Conservation (phyloP, 2,113 vertebrate species). For the Ailuropoda melanoleuca region DNA sequence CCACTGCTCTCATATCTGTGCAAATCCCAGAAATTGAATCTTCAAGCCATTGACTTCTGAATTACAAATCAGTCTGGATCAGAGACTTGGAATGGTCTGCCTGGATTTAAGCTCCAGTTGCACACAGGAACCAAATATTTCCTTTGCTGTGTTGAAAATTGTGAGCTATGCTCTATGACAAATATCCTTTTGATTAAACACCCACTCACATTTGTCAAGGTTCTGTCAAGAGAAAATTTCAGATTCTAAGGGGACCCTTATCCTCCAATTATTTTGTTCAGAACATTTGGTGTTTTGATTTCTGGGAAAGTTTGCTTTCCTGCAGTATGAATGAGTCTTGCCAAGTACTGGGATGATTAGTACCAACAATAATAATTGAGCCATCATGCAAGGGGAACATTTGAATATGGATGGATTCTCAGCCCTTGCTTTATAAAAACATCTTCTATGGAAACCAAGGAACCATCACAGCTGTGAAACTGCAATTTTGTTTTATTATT, state of each 20-base stretch:
- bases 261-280: conserved; percentile 61
- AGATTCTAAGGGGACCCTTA: conserved; percentile 56
- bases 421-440: conserved; percentile 37
- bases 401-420: conserved; percentile 57
- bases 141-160: conserved; percentile 52
- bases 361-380: conserved; percentile 67
- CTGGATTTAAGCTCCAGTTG: conserved; percentile 53
- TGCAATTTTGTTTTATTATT: conserved; percentile 50
- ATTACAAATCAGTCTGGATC: conserved; percentile 60
- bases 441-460: conserved; percentile 25
- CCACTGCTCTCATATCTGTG: background rate
- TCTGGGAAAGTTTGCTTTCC: conserved; percentile 68
- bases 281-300: conserved; percentile 70
- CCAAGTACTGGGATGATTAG: conserved; percentile 73
- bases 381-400: conserved; percentile 22
- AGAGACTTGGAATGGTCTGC: conserved; percentile 35
- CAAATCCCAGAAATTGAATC: conserved; percentile 46
- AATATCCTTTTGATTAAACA: conserved; percentile 77
- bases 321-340: conserved; percentile 58
- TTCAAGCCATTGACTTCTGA: conserved; percentile 55
- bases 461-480: conserved; percentile 50
- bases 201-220: conserved; percentile 79
- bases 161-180: conserved; percentile 69
- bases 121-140: conserved; percentile 69
- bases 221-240: conserved; percentile 74